phyloP scores from a whole-genome alignment of 2,797 vertebrate genomes.

The Botia kubotai region DNA sequence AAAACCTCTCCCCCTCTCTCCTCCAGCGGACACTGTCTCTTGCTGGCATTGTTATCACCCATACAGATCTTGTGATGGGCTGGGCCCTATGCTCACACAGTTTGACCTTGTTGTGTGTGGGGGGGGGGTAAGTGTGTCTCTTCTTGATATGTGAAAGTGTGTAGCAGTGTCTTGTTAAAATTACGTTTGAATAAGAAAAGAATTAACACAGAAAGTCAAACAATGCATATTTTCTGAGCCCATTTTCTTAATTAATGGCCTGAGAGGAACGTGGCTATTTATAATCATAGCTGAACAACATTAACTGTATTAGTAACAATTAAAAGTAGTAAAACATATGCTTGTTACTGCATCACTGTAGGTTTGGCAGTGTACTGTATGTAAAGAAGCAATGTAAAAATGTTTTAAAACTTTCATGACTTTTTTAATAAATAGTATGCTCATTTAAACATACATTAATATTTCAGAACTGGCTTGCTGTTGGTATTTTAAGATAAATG shows the following conservation, averaged over 20 bases:
- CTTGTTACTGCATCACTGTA: too few relatives aligned
- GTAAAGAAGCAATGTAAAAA: not conserved
- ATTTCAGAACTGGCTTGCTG: not conserved
- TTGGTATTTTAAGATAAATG: not conserved
- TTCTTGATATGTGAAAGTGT: conserved; percentile 3
- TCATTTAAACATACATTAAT: not conserved
- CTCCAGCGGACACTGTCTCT: conserved; percentile 51
- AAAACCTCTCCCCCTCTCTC: conserved; percentile 19
- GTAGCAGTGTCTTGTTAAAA: not conserved
- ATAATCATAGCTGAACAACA: not conserved
- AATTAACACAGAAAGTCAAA: not conserved
- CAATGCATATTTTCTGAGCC: not conserved
- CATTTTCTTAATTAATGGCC: not conserved
- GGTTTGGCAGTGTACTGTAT: not conserved
- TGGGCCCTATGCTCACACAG: conserved; percentile 57
- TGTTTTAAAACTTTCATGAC: too few relatives aligned
- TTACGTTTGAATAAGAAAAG: not conserved
- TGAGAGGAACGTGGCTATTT: not conserved
- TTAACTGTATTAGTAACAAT: not conserved
- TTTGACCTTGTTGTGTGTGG: conserved; percentile 62
- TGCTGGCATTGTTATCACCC: conserved; percentile 36
- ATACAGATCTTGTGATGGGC: conserved; percentile 34
- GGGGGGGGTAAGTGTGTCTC: not conserved
- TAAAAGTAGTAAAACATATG: too few relatives aligned
- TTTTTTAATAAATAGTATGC: too few relatives aligned